Conservation (phyloP, 2,888 invertebrate genomes). For the Heteropelma amictum region DNA sequence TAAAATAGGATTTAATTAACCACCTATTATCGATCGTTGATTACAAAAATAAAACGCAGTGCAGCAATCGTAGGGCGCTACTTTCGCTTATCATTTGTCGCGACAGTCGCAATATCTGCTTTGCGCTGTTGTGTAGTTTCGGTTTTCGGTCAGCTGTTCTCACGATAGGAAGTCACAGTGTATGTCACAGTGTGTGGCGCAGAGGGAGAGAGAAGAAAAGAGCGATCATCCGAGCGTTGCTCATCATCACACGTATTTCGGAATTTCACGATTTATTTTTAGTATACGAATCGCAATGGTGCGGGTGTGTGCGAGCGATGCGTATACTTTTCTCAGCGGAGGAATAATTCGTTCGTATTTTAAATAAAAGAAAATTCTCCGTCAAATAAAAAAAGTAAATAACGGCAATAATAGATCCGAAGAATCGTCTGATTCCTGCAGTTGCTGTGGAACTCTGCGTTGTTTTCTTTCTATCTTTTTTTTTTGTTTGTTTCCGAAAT, state of each 20-base stretch:
- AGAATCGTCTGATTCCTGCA: background rate
- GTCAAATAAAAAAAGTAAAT: background rate
- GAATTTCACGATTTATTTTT: slow-evolving; percentile 67
- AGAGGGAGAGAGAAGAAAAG: slow-evolving; percentile 4
- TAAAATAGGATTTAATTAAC: too few species aligned
- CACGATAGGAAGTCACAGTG: slow-evolving; percentile 37
- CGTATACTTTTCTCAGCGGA: slow-evolving; percentile 64
- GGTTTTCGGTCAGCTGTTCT: slow-evolving; percentile 67
- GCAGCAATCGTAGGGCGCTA: too few species aligned
- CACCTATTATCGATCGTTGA: too few species aligned
- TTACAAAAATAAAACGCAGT: too few species aligned
- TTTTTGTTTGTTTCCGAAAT: slow-evolving; percentile 36
- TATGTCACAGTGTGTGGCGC: slow-evolving; percentile 30
- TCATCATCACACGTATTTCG: slow-evolving; percentile 47
- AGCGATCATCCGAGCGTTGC: slow-evolving; percentile 17
- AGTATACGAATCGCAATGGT: slow-evolving; percentile 67
- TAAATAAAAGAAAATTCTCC: too few species aligned
- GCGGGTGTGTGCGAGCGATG: slow-evolving; percentile 58
- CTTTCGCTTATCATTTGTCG: slow-evolving; percentile 13
- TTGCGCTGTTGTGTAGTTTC: slow-evolving; percentile 60
- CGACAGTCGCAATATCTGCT: slow-evolving; percentile 5
- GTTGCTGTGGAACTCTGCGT: background rate
- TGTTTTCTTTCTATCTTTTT: background rate
- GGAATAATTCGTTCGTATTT: slow-evolving; percentile 59
- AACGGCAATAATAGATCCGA: slow-evolving; percentile 4